phyloP scores from a whole-genome alignment of 1,140 invertebrate genomes.

The Drosophila sechellia region DNA sequence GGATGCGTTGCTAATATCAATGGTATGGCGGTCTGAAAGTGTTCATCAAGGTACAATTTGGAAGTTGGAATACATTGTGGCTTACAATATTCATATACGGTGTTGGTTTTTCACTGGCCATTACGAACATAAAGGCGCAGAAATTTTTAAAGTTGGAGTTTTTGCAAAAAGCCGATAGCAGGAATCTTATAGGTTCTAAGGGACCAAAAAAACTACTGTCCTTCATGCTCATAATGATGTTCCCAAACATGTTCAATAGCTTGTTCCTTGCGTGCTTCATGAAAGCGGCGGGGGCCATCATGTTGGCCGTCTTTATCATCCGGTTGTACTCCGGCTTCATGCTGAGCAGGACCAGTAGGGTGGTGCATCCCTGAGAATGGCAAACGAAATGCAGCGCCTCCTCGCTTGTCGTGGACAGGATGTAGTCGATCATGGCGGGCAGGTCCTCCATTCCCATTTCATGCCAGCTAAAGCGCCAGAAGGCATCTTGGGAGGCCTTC shows the following conservation, averaged over 20 bases:
- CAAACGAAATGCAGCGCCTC: constrained; percentile 85
- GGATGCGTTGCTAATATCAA: constrained; percentile 90
- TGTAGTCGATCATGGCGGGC: constrained; percentile 88
- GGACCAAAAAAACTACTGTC: neutral
- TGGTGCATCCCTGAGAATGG: constrained; percentile 86
- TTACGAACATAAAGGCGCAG: neutral
- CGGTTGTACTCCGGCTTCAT: constrained; percentile 88
- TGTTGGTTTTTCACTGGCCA: neutral
- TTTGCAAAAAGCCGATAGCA: neutral
- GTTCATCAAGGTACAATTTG: neutral
- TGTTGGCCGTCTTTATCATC: constrained; percentile 86
- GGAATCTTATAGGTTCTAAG: neutral
- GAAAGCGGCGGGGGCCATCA: constrained; percentile 86
- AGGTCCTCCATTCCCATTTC: constrained; percentile 89
- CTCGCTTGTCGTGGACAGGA: neutral
- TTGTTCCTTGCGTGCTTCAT: neutral
- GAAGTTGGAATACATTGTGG: neutral
- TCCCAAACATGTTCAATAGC: neutral
- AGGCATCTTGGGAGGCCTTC: constrained; percentile 69
- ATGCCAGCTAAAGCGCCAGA: constrained; percentile 86
- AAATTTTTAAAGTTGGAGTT: neutral
- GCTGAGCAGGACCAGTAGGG: constrained; percentile 86
- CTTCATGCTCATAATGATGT: neutral
- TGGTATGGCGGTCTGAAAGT: constrained; percentile 86
- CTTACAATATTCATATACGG: neutral